Percentiles rank a stretch among this genome's conserved stretches.
phyloP scores from a whole-genome alignment of 2,888 invertebrate species.

The Agrotis puta region DNA sequence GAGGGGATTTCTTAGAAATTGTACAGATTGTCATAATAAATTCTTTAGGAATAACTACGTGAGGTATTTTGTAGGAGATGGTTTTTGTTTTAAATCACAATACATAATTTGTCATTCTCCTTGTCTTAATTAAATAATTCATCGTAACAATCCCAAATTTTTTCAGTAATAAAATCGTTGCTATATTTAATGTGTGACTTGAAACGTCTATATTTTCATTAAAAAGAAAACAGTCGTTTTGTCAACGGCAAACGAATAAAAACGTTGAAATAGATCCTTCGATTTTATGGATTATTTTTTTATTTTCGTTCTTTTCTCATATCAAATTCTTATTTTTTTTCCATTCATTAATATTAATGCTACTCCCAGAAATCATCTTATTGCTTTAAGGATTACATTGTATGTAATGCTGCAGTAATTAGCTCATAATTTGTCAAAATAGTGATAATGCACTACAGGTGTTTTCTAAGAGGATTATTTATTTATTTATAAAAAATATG shows the following conservation, averaged over 20 bases:
- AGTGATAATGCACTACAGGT: neutral
- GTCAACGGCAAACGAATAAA: too few relatives aligned
- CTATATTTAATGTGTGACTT: neutral
- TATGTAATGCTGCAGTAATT: conserved; percentile 5
- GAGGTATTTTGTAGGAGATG: neutral
- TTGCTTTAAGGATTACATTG: conserved; percentile 7
- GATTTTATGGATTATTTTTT: neutral
- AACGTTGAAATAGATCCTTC: neutral
- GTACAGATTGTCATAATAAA: neutral
- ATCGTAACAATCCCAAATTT: too few relatives aligned
- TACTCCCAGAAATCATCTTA: conserved; percentile 25
- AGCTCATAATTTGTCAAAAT: conserved; percentile 8
- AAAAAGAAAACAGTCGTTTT: too few relatives aligned
- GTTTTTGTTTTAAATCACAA: neutral
- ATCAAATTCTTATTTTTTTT: conserved; percentile 3
- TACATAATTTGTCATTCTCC: too few relatives aligned
- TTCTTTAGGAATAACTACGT: too few relatives aligned
- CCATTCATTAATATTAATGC: conserved; percentile 8
- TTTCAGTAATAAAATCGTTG: neutral
- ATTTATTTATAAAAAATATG: conserved; percentile 4
- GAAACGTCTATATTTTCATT: too few relatives aligned
- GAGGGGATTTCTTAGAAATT: conserved; percentile 5
- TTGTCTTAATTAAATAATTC: too few relatives aligned
- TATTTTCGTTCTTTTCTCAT: conserved; percentile 5
- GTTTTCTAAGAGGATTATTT: conserved; percentile 18